phyloP scores from a whole-genome alignment of 2,797 vertebrate genomes.

The Gypaetus barbatus region DNA sequence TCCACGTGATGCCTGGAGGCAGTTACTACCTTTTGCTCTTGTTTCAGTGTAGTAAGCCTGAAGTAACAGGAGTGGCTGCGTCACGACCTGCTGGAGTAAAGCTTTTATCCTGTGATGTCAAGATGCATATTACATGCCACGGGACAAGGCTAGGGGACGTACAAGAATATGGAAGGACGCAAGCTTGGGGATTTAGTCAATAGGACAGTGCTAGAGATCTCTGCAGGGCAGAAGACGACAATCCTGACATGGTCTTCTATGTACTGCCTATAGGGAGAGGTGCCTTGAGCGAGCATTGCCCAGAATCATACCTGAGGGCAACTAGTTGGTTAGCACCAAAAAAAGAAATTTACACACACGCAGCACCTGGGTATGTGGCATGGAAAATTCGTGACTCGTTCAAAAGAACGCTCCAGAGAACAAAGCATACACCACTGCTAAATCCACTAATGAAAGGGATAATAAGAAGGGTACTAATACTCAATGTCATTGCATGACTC shows the following conservation, averaged over 20 bases:
- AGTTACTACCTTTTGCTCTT: neutral
- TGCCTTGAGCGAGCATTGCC: neutral
- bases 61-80: neutral
- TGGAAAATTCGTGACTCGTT: neutral
- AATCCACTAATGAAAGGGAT: neutral
- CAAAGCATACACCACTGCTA: neutral
- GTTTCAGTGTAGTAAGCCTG: neutral
- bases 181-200: neutral
- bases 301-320: neutral
- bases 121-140: neutral
- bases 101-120: neutral
- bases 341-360: neutral
- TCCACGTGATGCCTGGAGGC: neutral
- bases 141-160: neutral
- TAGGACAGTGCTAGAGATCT: neutral
- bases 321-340: neutral
- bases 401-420: neutral
- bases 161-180: neutral
- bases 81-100: neutral
- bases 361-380: neutral
- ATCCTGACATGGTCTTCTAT: neutral
- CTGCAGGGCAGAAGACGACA: neutral
- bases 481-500: neutral
- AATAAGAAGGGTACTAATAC: neutral
- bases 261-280: neutral